Percentiles rank a stretch among this genome's conserved stretches.
Conservation (phyloP, 2,888 invertebrate genomes). For the Muscina levida region DNA sequence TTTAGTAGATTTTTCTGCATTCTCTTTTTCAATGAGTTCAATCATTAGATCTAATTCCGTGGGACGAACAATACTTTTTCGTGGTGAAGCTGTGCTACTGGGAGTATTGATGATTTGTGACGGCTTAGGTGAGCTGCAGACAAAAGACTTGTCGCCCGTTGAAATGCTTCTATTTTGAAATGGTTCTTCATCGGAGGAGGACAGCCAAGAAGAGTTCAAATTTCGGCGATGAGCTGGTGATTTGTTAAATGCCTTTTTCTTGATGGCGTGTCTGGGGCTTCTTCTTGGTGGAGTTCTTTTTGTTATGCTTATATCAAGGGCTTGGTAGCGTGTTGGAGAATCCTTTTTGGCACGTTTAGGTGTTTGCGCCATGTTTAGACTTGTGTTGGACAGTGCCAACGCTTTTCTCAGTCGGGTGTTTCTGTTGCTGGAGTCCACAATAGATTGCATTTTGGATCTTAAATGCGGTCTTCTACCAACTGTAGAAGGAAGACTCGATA, state of each 20-base stretch:
- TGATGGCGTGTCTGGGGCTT: neutral
- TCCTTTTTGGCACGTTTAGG: constrained; percentile 12
- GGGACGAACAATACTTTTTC: constrained; percentile 39
- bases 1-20: neutral
- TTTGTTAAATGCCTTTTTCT: neutral
- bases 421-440: too few species aligned
- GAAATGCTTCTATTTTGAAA: neutral
- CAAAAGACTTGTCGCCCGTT: neutral
- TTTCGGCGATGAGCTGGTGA: neutral
- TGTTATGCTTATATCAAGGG: constrained; percentile 16
- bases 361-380: neutral
- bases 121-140: neutral
- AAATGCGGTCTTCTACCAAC: neutral
- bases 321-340: neutral
- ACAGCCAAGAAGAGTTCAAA: constrained; percentile 29
- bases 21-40: constrained; percentile 63
- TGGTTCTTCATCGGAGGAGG: constrained; percentile 9
- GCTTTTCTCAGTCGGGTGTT: neutral
- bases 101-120: constrained; percentile 39
- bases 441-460: neutral
- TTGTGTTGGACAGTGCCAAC: neutral
- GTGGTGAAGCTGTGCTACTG: constrained; percentile 26
- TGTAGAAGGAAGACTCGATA: neutral
- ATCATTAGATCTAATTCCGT: constrained; percentile 66
- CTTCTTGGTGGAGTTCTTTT: constrained; percentile 1